Evolutionary conservation across 2,113 vertebrate species (phyloP).

Genomic region (Thunnus thynnus): DNA sequence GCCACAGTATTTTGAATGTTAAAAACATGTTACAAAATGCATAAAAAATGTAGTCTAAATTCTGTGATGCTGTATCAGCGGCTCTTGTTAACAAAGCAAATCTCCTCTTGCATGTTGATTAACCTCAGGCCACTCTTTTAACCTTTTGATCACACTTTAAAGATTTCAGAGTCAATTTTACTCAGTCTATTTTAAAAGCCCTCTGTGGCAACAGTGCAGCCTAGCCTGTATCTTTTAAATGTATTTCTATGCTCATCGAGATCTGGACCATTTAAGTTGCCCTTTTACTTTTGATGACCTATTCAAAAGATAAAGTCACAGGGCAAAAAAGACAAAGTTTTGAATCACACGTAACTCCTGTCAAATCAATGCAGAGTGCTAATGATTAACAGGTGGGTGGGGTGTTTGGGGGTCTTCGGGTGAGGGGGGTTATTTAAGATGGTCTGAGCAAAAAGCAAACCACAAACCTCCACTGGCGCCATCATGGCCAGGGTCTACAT

Average conservation of each 20-base stretch:
- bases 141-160: neutral
- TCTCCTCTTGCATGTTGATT: neutral
- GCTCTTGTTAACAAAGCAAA: too few species aligned
- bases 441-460: neutral
- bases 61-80: too few species aligned
- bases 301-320: neutral
- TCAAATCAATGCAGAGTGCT: slow-evolving; percentile 27
- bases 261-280: too few species aligned
- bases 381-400: slow-evolving; percentile 55
- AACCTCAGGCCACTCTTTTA: neutral
- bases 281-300: neutral
- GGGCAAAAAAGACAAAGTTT: neutral
- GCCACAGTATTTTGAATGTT: too few species aligned
- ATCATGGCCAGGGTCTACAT: slow-evolving; percentile 20
- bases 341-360: neutral
- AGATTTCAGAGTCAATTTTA: neutral
- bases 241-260: neutral
- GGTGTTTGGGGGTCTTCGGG: neutral
- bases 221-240: neutral
- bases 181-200: too few species aligned
- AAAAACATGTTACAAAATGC: too few species aligned
- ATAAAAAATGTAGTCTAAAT: too few species aligned
- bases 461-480: neutral
- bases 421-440: slow-evolving; percentile 23
- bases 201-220: too few species aligned